Evolutionary conservation across 2,888 invertebrate genomes (phyloP), one percentile per base, ranked within the genome.

Genomic region (Calameuta filiformis): DNA sequence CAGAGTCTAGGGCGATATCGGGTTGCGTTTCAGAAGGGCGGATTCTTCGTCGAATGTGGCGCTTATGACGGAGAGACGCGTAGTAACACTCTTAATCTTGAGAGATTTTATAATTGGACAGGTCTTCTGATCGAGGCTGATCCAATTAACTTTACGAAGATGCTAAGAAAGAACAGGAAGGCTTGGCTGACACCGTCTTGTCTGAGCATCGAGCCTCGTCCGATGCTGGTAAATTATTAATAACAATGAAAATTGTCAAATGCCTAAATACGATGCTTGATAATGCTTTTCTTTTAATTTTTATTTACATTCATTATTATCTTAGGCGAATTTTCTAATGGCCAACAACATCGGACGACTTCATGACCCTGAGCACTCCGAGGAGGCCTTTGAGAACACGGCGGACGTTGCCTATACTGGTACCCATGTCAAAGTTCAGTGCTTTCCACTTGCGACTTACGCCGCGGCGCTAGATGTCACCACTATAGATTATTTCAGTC

Each of bases 11-110:
- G 23, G 56, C 23, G 56, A 56, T 56, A 56, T 56, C 56, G 56
- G 9, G 56, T 56, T 56, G 15, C 23, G 23, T 56, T 85, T 33
- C 84, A 92, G 92, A 89, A 77, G 83, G 89, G 91, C 81, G 93
- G 93, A 15, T 93, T 93, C 85, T 94, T 93, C 85, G 89, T 94
- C 56, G 94, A 94, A 85, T 93, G 93, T 80, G 94, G 94, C 4
- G 93, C 93, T 4, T 87, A 93, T 79, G 93, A 93, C 83, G 94
- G 94, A 0, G 93, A 93, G 84, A 92, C 92, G 3, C 88, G 93
- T 35, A 93, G 93, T 40, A 94, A 94, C 85, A 93, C 93, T 1
- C 87, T 93, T 23, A 92, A 91, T 79, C 89, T 94, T 76, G 93
- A 94, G 84, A 87, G 92, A 75, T 87, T 87, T 69, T 85, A 91